Evolutionary conservation across 1,140 invertebrate species (phyloP).

Genomic region (Augochlora pura): DNA sequence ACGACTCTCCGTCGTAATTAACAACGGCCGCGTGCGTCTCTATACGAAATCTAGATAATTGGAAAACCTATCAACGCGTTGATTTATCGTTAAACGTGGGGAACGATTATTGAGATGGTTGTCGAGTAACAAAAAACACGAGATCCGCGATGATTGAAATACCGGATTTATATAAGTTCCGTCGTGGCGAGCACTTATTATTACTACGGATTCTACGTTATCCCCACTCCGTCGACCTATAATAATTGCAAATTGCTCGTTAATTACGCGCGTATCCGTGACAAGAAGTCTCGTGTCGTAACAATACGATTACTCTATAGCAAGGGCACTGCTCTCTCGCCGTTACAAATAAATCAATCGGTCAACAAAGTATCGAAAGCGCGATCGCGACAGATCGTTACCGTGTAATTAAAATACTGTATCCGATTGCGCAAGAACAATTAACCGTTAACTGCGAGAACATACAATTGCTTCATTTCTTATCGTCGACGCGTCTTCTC

Average conservation of each 20-base stretch:
- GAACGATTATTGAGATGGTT: constrained; percentile 22
- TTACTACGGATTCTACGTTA: constrained; percentile 4
- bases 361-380: background rate
- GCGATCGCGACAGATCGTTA: background rate
- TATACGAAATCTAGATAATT: constrained; percentile 4
- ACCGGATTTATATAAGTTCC: constrained; percentile 31
- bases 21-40: background rate
- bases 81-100: constrained; percentile 20
- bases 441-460: too few relatives aligned
- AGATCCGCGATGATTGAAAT: constrained; percentile 25
- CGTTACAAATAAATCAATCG: background rate
- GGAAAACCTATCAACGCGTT: background rate
- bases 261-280: constrained; percentile 44
- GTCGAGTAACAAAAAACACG: background rate
- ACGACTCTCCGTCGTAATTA: too few relatives aligned
- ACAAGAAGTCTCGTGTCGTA: background rate
- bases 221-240: background rate
- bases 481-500: too few relatives aligned
- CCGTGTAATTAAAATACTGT: background rate
- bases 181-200: constrained; percentile 1
- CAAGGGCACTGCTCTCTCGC: background rate
- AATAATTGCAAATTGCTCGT: constrained; percentile 44
- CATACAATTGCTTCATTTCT: too few relatives aligned
- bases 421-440: background rate
- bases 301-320: background rate